Evolutionary conservation across 2,113 vertebrate genomes (phyloP).

Genomic region (Melanocharis versteri): DNA sequence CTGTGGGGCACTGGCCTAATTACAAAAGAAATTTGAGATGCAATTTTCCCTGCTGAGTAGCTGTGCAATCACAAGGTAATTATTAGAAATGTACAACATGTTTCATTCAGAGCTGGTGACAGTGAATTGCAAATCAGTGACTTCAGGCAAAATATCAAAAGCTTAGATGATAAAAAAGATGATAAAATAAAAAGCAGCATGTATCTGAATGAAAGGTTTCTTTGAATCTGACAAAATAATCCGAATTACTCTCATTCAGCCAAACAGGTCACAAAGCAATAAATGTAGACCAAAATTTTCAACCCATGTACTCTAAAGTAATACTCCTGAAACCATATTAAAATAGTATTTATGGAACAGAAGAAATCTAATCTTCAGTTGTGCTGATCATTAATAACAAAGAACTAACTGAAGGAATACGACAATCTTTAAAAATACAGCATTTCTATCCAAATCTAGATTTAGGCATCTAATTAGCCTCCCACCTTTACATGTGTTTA

Average conservation of each 20-base stretch:
- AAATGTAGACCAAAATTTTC: not conserved
- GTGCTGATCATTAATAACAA: not conserved
- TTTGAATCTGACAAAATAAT: not conserved
- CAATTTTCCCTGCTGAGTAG: not conserved
- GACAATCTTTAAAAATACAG: not conserved
- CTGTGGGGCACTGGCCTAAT: not conserved
- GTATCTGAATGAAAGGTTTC: not conserved
- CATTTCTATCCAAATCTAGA: not conserved
- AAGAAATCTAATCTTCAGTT: not conserved
- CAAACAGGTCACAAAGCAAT: not conserved
- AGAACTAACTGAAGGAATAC: not conserved
- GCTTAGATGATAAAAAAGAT: not conserved
- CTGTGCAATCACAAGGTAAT: not conserved
- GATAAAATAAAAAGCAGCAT: not conserved
- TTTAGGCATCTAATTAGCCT: not conserved
- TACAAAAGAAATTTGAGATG: not conserved
- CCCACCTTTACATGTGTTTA: not conserved
- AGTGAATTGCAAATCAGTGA: not conserved
- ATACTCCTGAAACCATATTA: not conserved
- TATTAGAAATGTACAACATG: not conserved
- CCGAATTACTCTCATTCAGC: not conserved
- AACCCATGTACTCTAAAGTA: not conserved
- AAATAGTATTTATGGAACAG: not conserved
- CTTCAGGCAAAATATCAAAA: slow-evolving; percentile 1
- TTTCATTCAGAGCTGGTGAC: not conserved